These are phyloP conservation scores for Rhamnusium bicolor DNA, from an alignment of 2,888 invertebrate species.

Conservation along the genomic window DNA sequence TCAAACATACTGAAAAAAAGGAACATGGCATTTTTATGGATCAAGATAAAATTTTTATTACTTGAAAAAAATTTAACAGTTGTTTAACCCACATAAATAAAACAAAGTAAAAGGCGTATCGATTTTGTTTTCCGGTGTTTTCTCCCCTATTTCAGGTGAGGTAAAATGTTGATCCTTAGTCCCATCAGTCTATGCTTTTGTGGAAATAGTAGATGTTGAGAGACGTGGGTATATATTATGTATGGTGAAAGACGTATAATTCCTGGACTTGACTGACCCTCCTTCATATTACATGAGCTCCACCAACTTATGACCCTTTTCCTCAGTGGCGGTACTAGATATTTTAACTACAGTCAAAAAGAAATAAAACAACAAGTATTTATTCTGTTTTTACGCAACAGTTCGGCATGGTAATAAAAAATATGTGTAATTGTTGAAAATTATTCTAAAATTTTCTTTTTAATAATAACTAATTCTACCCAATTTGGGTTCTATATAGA, in stretches of 20 bases:
- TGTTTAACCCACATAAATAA: not conserved
- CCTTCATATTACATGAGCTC: constrained; percentile 59
- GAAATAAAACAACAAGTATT: not conserved
- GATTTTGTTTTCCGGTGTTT: not conserved
- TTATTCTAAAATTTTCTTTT: too few species aligned
- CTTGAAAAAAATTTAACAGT: not conserved
- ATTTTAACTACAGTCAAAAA: not conserved
- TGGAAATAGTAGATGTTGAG: constrained; percentile 1
- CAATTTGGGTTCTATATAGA: too few species aligned
- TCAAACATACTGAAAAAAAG: not conserved
- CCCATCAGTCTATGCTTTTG: constrained; percentile 10
- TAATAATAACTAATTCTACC: too few species aligned
- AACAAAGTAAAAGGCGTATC: constrained; percentile 13
- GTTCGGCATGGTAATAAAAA: too few species aligned
- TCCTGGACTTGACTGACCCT: constrained; percentile 57
- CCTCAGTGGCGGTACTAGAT: constrained; percentile 15
- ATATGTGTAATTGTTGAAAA: too few species aligned
- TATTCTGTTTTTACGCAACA: too few species aligned
- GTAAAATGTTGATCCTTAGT: not conserved
- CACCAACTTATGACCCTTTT: constrained; percentile 8
- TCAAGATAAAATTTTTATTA: not conserved
- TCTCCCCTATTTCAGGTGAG: constrained; percentile 1
- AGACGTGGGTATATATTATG: constrained; percentile 50
- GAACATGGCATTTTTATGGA: not conserved
- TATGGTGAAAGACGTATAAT: constrained; percentile 55